phyloP scores from a whole-genome alignment of 2,888 invertebrate genomes.

The Cenopis cana region DNA sequence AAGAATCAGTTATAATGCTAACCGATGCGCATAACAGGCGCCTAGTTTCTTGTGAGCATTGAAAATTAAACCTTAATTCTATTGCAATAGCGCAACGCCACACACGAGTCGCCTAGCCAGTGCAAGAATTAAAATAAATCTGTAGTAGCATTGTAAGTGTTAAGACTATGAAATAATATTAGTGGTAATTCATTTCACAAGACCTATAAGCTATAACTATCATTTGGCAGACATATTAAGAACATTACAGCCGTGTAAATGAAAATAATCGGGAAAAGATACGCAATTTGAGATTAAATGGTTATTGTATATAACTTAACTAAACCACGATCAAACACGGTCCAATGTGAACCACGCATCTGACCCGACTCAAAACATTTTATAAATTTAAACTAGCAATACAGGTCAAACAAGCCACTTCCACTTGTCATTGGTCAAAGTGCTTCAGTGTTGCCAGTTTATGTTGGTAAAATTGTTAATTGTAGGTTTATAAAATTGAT shows the following conservation, averaged over 20 bases:
- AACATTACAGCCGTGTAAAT: constrained; percentile 5
- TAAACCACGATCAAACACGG: no score
- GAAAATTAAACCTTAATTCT: not conserved
- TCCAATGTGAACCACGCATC: not conserved
- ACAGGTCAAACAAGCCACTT: not conserved
- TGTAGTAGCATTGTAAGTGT: not conserved
- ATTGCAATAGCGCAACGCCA: no score
- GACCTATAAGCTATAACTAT: constrained; percentile 2
- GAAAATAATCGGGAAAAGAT: not conserved
- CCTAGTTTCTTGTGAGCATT: not conserved
- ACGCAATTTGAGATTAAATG: not conserved
- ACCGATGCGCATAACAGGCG: no score
- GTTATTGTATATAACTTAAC: not conserved
- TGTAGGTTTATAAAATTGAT: not conserved
- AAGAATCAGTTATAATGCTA: not conserved
- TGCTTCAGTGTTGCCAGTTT: not conserved
- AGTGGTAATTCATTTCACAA: constrained; percentile 9
- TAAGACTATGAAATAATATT: constrained; percentile 1
- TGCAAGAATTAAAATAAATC: not conserved
- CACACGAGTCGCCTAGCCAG: not conserved
- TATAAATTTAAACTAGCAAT: not conserved
- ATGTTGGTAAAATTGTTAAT: not conserved
- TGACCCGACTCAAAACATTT: not conserved
- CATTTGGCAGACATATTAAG: constrained; percentile 9
- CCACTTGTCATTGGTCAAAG: not conserved